Conservation (phyloP, 1,140 invertebrate genomes). For the Penaeus chinensis region DNA sequence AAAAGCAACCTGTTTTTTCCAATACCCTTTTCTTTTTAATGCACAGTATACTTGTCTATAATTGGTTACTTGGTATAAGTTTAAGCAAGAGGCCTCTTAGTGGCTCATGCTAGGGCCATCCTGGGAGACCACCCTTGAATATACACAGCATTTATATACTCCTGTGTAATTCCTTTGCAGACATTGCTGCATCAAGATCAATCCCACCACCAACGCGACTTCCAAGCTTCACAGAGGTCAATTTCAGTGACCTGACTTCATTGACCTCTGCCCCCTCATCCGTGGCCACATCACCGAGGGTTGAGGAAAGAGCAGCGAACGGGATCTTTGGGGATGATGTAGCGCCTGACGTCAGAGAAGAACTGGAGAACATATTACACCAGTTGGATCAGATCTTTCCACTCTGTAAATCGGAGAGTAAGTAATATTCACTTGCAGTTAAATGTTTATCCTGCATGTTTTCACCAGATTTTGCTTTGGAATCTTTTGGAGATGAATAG, state of each 20-base stretch:
- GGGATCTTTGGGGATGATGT: background rate
- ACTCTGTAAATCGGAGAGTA: constrained; percentile 30
- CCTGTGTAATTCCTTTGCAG: background rate
- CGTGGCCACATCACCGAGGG: constrained; percentile 7
- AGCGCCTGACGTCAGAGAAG: constrained; percentile 43
- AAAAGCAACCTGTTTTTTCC: too few species aligned
- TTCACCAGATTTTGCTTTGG: too few species aligned
- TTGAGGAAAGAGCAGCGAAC: background rate
- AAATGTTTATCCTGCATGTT: background rate
- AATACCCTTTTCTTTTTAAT: too few species aligned
- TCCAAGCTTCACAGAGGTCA: constrained; percentile 61
- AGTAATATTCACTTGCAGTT: constrained; percentile 9
- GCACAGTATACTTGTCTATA: too few species aligned
- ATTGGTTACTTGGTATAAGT: too few species aligned
- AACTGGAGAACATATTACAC: constrained; percentile 54
- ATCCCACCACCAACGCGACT: constrained; percentile 24
- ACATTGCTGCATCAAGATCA: background rate
- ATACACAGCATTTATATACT: too few species aligned
- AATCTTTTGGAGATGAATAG: too few species aligned
- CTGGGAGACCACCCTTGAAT: too few species aligned
- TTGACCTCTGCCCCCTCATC: constrained; percentile 32
- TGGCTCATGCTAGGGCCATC: too few species aligned
- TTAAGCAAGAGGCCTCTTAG: too few species aligned
- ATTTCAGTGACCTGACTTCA: constrained; percentile 58
- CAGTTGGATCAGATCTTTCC: constrained; percentile 58